These are phyloP conservation scores for Lepas anatifera DNA, from an alignment of 2,888 invertebrate species.

Conservation along the genomic window DNA sequence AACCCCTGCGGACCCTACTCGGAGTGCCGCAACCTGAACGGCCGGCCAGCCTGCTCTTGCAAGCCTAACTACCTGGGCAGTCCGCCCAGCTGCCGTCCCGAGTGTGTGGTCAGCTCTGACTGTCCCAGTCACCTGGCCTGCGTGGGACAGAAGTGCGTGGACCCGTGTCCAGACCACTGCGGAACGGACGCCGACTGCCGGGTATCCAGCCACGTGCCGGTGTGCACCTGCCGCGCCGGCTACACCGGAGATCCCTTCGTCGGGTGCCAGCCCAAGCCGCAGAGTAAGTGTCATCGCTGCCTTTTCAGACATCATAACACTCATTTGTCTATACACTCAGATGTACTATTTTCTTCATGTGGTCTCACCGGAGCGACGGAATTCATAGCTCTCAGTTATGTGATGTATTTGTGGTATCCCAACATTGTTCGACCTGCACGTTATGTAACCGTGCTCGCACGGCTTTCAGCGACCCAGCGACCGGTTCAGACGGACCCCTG, in stretches of 20 bases:
- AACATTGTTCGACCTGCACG: no score
- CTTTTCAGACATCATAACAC: no score
- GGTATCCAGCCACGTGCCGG: constrained; percentile 53
- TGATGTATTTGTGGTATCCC: no score
- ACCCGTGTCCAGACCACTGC: constrained; percentile 46
- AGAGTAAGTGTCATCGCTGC: constrained; percentile 6
- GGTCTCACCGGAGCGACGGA: no score
- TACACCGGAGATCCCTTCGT: constrained; percentile 56
- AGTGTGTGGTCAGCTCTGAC: constrained; percentile 58
- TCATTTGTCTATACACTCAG: no score
- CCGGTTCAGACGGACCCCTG: constrained; percentile 42
- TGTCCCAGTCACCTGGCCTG: constrained; percentile 58
- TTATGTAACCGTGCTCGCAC: no score
- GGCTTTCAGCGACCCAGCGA: not conserved
- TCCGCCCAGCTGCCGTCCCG: constrained; percentile 52
- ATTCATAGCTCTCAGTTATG: no score
- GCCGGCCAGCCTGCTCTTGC: constrained; percentile 52
- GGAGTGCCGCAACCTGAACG: constrained; percentile 41
- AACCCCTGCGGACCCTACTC: constrained; percentile 68
- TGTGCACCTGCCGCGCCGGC: constrained; percentile 58
- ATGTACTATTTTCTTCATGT: no score
- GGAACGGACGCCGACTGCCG: constrained; percentile 53
- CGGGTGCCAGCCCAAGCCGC: not conserved
- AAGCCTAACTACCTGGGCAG: constrained; percentile 57
- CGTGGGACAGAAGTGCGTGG: constrained; percentile 47